These are phyloP conservation scores for Poecilia latipinna DNA, from an alignment of 2,113 vertebrate genomes.

Conservation along the genomic window DNA sequence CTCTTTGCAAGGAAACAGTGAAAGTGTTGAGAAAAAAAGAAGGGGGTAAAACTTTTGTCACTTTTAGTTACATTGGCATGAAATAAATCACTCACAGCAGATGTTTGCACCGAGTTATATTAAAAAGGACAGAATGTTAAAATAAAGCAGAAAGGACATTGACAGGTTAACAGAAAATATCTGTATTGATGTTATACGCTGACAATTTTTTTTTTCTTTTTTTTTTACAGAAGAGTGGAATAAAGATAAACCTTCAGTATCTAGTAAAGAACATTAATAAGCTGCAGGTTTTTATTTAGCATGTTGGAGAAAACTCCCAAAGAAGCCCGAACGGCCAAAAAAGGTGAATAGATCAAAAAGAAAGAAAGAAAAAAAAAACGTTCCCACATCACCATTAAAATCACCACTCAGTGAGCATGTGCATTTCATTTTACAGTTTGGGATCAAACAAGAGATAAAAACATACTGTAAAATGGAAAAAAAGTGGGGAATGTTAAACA, in stretches of 20 bases:
- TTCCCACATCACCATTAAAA: conserved; percentile 32
- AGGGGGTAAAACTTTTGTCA: not conserved
- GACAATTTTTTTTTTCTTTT: conserved; percentile 34
- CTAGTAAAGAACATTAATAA: conserved; percentile 66
- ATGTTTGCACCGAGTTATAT: not conserved
- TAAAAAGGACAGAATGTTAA: not conserved
- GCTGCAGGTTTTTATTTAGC: conserved; percentile 87
- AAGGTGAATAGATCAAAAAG: conserved; percentile 38
- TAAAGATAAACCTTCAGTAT: conserved; percentile 51
- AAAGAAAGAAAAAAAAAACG: conserved; percentile 12
- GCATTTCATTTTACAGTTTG: conserved; percentile 49
- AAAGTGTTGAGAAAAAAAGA: too few species aligned
- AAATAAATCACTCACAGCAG: not conserved
- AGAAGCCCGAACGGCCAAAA: conserved; percentile 82
- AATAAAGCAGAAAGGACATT: conserved; percentile 57
- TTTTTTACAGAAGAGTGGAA: conserved; percentile 61
- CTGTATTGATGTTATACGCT: conserved; percentile 74
- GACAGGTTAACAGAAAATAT: conserved; percentile 72
- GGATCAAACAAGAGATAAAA: conserved; percentile 29
- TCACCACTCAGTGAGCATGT: conserved; percentile 45
- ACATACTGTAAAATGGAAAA: conserved; percentile 5
- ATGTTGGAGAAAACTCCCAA: conserved; percentile 88
- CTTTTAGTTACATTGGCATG: not conserved
- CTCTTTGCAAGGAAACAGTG: too few species aligned
- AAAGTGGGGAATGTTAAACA: conserved; percentile 35